These are phyloP conservation scores for Meliscaeva auricollis DNA, from an alignment of 2,888 invertebrate species.

Conservation along the genomic window DNA sequence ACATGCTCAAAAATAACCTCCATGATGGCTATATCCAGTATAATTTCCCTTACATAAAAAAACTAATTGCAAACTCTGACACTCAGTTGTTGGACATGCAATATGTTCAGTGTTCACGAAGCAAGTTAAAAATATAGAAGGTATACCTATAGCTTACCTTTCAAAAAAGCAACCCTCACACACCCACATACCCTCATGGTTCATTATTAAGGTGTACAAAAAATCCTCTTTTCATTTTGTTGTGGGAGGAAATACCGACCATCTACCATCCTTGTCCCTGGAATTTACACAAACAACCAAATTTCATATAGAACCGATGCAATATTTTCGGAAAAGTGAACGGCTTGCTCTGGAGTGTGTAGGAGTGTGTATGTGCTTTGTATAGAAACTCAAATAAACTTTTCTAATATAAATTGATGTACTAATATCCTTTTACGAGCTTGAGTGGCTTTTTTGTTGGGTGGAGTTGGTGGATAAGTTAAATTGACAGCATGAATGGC, in stretches of 20 bases:
- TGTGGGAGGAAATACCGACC: constrained; percentile 3
- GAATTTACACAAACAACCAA: background rate
- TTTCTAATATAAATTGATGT: constrained; percentile 55
- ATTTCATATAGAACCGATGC: background rate
- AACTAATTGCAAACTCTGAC: constrained; percentile 11
- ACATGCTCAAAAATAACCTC: background rate
- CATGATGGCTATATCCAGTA: background rate
- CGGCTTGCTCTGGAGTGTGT: background rate
- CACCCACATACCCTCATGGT: background rate
- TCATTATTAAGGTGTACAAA: background rate
- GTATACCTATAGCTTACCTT: background rate
- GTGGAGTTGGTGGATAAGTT: background rate
- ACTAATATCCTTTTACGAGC: constrained; percentile 42
- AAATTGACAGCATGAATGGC: constrained; percentile 38
- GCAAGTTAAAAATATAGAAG: background rate
- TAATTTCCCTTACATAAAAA: background rate
- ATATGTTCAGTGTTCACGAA: background rate
- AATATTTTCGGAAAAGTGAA: background rate
- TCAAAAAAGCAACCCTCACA: background rate
- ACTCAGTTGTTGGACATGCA: constrained; percentile 8
- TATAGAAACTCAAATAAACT: constrained; percentile 19
- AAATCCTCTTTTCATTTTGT: background rate
- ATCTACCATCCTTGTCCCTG: background rate
- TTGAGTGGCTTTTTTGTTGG: constrained; percentile 8
- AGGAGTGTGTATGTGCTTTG: background rate